A percentile compares a stretch with the other conserved stretches of the same genome.
These are phyloP conservation scores for Eospalax fontanierii DNA, from an alignment of 2,797 vertebrate genomes.

Conservation along the genomic window DNA sequence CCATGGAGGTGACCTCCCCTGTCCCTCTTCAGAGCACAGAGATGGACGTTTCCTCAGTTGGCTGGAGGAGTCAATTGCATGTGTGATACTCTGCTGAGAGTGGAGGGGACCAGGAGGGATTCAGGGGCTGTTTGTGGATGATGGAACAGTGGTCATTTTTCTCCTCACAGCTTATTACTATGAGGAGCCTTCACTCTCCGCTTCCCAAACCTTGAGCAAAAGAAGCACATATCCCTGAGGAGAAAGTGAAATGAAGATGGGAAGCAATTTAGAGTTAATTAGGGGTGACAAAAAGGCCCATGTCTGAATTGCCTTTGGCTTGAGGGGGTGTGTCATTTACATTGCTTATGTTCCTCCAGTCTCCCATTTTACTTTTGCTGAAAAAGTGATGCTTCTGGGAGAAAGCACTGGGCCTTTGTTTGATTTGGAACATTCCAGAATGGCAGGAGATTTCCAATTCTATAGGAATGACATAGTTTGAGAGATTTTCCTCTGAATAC, in stretches of 20 bases:
- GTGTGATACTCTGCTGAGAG: background rate
- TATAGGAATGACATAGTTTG: background rate
- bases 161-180: background rate
- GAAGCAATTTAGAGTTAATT: slow-evolving; percentile 78
- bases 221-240: background rate
- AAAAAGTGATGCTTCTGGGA: background rate
- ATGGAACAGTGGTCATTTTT: background rate
- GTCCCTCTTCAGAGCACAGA: background rate
- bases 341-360: background rate
- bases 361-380: background rate
- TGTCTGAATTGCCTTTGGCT: slow-evolving; percentile 23
- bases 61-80: background rate
- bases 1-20: background rate
- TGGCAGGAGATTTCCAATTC: slow-evolving; percentile 4
- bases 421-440: slow-evolving; percentile 16
- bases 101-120: background rate
- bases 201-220: slow-evolving; percentile 19
- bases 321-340: slow-evolving; percentile 11
- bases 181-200: background rate
- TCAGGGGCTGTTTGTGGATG: background rate
- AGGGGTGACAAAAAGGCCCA: slow-evolving; percentile 78
- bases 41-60: background rate
- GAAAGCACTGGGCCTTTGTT: background rate
- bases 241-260: background rate
- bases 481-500: background rate